phyloP scores from a whole-genome alignment of 2,113 vertebrate genomes.

The Pelecanus crispus region DNA sequence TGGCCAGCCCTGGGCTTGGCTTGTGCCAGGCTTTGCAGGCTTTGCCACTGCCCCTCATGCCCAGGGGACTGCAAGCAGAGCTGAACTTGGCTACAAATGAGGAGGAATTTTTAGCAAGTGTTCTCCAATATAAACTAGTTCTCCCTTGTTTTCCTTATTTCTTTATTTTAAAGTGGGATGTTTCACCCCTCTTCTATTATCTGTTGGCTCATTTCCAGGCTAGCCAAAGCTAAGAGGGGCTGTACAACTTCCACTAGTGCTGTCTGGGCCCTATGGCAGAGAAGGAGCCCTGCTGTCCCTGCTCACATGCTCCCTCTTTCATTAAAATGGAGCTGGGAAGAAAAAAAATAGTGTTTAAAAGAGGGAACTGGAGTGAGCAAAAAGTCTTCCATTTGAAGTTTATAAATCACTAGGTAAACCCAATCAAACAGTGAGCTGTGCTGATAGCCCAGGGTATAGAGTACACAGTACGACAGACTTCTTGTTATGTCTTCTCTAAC shows the following conservation, averaged over 20 bases:
- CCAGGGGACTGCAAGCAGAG: not conserved
- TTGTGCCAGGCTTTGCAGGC: not conserved
- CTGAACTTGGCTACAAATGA: not conserved
- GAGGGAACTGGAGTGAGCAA: not conserved
- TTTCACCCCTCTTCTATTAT: not conserved
- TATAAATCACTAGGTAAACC: not conserved
- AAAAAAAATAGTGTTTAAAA: not conserved
- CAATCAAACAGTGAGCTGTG: not conserved
- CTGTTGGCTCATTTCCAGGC: not conserved
- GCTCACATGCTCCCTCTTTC: not conserved
- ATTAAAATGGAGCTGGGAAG: not conserved
- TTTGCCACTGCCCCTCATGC: not conserved
- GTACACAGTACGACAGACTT: not conserved
- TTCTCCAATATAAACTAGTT: not conserved
- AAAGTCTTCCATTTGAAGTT: not conserved
- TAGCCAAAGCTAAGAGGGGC: not conserved
- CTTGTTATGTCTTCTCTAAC: not conserved
- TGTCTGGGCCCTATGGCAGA: not conserved
- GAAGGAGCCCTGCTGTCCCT: not conserved
- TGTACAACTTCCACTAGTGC: not conserved
- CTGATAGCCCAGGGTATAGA: not conserved
- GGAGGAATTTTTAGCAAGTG: not conserved
- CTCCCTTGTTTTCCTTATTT: not conserved
- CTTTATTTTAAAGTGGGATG: not conserved
- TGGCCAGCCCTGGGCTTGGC: not conserved